Evolutionary conservation across 2,113 vertebrate species (phyloP), one percentile per base, ranked within the genome.

Genomic region (Saccopteryx bilineata): DNA sequence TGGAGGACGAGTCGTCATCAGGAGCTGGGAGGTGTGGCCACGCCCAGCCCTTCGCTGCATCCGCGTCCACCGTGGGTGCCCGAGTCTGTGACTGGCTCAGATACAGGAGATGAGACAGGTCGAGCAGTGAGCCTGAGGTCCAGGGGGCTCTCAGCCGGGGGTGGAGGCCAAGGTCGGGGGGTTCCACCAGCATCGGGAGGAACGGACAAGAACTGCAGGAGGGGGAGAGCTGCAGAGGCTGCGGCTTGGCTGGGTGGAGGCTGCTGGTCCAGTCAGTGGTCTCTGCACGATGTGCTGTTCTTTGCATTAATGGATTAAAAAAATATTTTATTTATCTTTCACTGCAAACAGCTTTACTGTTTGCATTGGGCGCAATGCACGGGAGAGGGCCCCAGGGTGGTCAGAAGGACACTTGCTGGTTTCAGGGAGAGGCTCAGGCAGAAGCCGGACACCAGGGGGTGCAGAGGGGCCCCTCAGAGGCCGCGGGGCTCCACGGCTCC

Each of bases 41-140:
- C 8, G 0, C 56, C 58, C 13, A 13, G 19, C 10, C 31, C 26
- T 5, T 54, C 56, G 3, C 54, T 0, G 24, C 18, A 39, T 18
- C 3, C 13, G 8, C 6, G 5, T 12, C 14, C 2, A 15, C 46
- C 76, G 33, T 19, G 3, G 23, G 72, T 72, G 8, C 33, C 19
- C 3, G 0, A 33, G 63, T 8, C 80, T 12, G 50, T 0, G 0
- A 31, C 12, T 5, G 9, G 23, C 68, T 54, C 19, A 19, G 31
- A 23, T 7, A 3, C 14, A 14, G 31, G 60, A 46, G 61, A 7
- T 2, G 50, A 10, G 28, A n/a, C 39, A 46, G 24, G 33, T 0
- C 1, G 17, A 4, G 12, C 4, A 14, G 4, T 0, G 1, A 1
- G 2, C 54, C 58, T 1, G 28, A 19, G 10, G 39, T 8, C 81